These are phyloP conservation scores for Ctenopoma multispine DNA, from an alignment of 2,797 vertebrate species.

Conservation along the genomic window DNA sequence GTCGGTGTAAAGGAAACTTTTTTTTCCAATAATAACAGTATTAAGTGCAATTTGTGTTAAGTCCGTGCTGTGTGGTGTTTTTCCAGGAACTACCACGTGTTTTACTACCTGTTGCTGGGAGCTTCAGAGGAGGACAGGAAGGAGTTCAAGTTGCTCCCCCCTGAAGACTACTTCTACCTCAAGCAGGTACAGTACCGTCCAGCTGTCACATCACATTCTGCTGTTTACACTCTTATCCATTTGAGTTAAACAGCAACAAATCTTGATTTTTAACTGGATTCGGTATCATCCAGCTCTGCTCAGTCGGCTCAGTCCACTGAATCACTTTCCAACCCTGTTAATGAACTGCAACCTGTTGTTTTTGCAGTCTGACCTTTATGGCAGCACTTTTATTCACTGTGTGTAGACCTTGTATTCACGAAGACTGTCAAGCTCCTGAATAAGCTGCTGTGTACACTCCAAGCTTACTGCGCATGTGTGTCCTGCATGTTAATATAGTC, in stretches of 20 bases:
- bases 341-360: constrained; percentile 8
- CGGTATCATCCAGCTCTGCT: neutral
- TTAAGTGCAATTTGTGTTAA: constrained; percentile 1
- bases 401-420: constrained; percentile 42
- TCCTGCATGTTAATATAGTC: constrained; percentile 69
- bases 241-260: neutral
- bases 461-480: constrained; percentile 53
- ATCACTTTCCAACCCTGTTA: neutral
- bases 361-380: constrained; percentile 31
- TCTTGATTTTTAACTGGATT: neutral
- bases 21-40: neutral
- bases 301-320: neutral
- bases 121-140: constrained; percentile 91
- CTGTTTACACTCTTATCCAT: neutral
- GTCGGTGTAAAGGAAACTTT: neutral
- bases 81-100: constrained; percentile 97
- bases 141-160: constrained; percentile 95
- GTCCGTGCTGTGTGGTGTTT: constrained; percentile 7
- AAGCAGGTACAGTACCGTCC: constrained; percentile 88
- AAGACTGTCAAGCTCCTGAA: constrained; percentile 52
- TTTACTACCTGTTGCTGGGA: constrained; percentile 97
- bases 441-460: constrained; percentile 44
- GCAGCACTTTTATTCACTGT: constrained; percentile 26
- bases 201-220: neutral
- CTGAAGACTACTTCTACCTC: constrained; percentile 99